Conservation (phyloP, 2,797 vertebrate genomes). For the Kryptolebias ocellatus region DNA sequence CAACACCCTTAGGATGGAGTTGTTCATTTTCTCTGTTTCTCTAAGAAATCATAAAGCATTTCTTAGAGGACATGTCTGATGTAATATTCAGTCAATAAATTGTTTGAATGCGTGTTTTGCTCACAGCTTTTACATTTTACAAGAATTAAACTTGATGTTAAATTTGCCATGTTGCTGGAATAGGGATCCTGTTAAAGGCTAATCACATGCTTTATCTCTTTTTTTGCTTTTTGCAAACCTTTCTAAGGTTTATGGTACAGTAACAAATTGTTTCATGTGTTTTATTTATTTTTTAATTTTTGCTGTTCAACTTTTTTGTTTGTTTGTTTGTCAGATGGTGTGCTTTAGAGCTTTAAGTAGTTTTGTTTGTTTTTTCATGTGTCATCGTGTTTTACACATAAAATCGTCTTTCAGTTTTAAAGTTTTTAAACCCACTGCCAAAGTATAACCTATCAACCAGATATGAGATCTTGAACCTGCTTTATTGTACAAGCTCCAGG, state of each 20-base stretch:
- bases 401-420: background rate
- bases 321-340: slow-evolving; percentile 21
- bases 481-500: no score
- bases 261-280: slow-evolving; percentile 53
- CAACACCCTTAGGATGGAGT: background rate
- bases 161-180: background rate
- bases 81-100: background rate
- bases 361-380: slow-evolving; percentile 6
- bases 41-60: background rate
- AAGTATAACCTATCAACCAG: no score
- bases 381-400: slow-evolving; percentile 24
- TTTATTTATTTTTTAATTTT: slow-evolving; percentile 30
- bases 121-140: background rate
- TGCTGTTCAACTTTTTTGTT: slow-evolving; percentile 1
- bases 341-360: slow-evolving; percentile 43
- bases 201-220: slow-evolving; percentile 36
- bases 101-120: slow-evolving; percentile 4
- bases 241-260: slow-evolving; percentile 77
- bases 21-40: background rate
- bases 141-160: background rate
- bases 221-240: slow-evolving; percentile 62
- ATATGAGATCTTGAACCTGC: no score
- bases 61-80: background rate
- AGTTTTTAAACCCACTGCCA: no score
- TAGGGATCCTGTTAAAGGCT: background rate